Percentiles rank a stretch among this genome's conserved stretches.
Evolutionary conservation across 2,797 vertebrate species (phyloP).

Genomic region (Melanitta fusca): DNA sequence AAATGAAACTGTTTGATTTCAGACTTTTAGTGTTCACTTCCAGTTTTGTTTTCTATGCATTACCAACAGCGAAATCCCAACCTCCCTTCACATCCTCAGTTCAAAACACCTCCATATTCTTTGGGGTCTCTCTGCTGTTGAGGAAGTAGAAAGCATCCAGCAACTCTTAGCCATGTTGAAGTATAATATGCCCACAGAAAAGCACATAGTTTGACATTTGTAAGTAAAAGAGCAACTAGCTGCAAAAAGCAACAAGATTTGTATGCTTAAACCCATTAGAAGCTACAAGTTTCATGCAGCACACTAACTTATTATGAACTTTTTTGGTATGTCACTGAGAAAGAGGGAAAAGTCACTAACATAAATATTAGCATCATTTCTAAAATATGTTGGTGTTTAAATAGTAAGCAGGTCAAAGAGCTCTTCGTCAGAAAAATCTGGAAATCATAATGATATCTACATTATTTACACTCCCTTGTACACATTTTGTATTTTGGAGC

Average conservation of each 20-base stretch:
- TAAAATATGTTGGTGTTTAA: neutral
- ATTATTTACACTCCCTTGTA: neutral
- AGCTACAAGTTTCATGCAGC: neutral
- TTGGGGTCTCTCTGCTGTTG: neutral
- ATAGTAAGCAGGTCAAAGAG: neutral
- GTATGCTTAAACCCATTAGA: neutral
- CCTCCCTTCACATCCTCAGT: neutral
- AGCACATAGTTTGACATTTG: neutral
- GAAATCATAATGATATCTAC: neutral
- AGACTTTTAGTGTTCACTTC: neutral
- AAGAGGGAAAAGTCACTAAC: neutral
- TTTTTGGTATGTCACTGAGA: neutral
- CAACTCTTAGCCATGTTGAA: neutral
- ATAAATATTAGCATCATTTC: neutral
- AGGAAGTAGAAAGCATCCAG: neutral
- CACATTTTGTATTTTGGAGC: neutral
- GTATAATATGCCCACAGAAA: neutral
- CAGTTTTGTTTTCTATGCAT: neutral
- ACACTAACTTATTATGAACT: neutral
- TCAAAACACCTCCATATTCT: neutral
- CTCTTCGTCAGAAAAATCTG: neutral
- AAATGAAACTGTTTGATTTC: neutral
- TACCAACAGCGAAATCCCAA: neutral
- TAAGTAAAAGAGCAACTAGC: neutral
- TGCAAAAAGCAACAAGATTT: neutral